phyloP scores from a whole-genome alignment of 2,113 vertebrate species.

The Cephalopholis sonnerati region DNA sequence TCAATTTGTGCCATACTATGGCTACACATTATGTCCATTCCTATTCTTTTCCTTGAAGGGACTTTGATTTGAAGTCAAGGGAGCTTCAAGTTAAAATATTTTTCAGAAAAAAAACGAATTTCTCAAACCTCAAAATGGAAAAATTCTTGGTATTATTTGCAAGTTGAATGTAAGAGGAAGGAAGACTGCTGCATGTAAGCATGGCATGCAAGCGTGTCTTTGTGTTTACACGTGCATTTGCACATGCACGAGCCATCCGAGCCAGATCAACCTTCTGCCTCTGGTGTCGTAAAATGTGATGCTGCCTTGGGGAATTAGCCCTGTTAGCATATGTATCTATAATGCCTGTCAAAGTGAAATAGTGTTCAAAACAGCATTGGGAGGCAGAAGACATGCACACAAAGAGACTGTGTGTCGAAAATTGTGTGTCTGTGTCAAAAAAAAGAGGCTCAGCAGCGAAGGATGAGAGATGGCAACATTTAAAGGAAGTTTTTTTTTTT shows the following conservation, averaged over 20 bases:
- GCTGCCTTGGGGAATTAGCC: constrained; percentile 74
- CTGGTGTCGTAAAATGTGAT: constrained; percentile 69
- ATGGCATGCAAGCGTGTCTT: background rate
- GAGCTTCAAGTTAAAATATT: background rate
- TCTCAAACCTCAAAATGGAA: constrained; percentile 20
- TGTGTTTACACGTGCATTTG: background rate
- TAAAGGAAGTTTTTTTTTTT: constrained; percentile 46
- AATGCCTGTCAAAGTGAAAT: constrained; percentile 72
- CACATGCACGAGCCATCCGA: constrained; percentile 44
- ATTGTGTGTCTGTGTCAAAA: constrained; percentile 56
- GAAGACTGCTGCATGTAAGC: background rate
- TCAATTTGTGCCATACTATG: constrained; percentile 37
- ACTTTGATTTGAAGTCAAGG: constrained; percentile 40
- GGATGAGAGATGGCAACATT: constrained; percentile 59
- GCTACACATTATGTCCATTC: constrained; percentile 24
- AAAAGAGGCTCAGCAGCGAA: constrained; percentile 46
- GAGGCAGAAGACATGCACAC: constrained; percentile 62
- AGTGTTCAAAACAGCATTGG: constrained; percentile 59
- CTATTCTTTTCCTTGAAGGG: constrained; percentile 20
- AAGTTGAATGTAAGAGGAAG: constrained; percentile 28
- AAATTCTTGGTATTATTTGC: constrained; percentile 32
- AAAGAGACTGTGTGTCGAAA: constrained; percentile 65
- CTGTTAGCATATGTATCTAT: constrained; percentile 76
- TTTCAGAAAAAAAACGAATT: background rate
- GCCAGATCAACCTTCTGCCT: constrained; percentile 63